Evolutionary conservation across 2,113 vertebrate genomes (phyloP), one percentile per base, ranked within the genome.

Genomic region (Hippocampus abdominalis): DNA sequence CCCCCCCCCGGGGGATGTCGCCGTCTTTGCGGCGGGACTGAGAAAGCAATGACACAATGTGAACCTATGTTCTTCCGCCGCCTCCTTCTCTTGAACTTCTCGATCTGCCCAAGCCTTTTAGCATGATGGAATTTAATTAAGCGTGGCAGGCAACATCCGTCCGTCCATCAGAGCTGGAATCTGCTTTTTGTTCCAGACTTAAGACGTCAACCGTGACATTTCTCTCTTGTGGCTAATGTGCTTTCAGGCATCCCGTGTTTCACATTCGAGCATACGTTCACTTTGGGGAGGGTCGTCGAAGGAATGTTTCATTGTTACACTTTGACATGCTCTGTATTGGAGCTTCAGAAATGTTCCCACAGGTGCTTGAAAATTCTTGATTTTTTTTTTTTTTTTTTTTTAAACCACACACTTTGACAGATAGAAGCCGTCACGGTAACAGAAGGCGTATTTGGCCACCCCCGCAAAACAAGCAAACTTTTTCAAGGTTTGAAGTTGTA

Each of bases 61-160:
- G 49, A 78, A 74, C 70, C 70, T 72, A 44, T 70, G 70, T 78
- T 76, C 64, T 54, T 32, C 21, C 66, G 46, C 61, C 51, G 62
- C 74, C 68, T 73, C 80, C 67, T 64, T 51, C 49, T 63, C 16
- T 15, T 23, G 8, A 0, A 62, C 63, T 21, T 71, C 56, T 72
- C 42, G 23, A 48, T 69, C 68, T 60, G 68, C 68, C 65, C 18
- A 32, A 61, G 75, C 49, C 75, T 65, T 42, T 70, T 49, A 76
- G 72, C 68, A 6, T 36, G 69, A 75, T 79, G 77, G 77, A 79
- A 79, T 86, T 79, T 76, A 82, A 87, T 85, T 77, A 85, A 70
- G 29, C n/a, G 20, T 1, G 23, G 61, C 72, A 61, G 51, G 62
- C 61, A 74, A 46, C 68, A 59, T 40, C 59, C 72, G 78, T 73